Conservation (phyloP, 1,140 invertebrate genomes). For the Tetramorium simillimum region DNA sequence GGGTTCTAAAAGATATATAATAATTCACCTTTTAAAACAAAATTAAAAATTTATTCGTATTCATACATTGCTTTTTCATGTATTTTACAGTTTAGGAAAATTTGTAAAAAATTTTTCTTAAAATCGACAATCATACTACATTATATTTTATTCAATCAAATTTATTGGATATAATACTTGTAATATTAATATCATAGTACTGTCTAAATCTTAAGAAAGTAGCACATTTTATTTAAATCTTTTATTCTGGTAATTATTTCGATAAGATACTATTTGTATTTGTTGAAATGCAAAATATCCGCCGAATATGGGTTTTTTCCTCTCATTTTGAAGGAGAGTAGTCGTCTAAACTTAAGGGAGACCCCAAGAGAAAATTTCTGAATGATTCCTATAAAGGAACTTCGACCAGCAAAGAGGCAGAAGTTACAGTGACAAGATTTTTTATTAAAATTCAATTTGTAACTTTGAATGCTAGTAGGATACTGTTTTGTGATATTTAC, state of each 20-base stretch:
- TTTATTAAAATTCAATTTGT: constrained; percentile 30
- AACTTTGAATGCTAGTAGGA: constrained; percentile 17
- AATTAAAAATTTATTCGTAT: not conserved
- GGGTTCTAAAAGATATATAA: not conserved
- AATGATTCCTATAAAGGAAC: constrained; percentile 14
- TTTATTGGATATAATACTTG: no score
- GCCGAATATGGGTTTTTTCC: not conserved
- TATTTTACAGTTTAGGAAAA: no score
- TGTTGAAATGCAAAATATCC: not conserved
- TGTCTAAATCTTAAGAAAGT: no score
- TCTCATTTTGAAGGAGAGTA: not conserved
- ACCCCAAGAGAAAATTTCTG: not conserved
- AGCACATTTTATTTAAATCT: not conserved
- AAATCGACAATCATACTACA: no score
- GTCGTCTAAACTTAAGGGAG: not conserved
- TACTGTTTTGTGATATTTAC: not conserved
- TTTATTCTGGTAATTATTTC: constrained; percentile 1
- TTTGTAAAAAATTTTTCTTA: no score
- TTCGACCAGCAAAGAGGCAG: not conserved
- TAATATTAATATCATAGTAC: no score
- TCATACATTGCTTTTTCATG: not conserved
- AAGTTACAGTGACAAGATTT: not conserved
- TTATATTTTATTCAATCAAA: no score
- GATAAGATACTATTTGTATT: not conserved
- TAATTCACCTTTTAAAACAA: not conserved